phyloP scores from a whole-genome alignment of 2,113 vertebrate genomes.

The Crotophaga sulcirostris region DNA sequence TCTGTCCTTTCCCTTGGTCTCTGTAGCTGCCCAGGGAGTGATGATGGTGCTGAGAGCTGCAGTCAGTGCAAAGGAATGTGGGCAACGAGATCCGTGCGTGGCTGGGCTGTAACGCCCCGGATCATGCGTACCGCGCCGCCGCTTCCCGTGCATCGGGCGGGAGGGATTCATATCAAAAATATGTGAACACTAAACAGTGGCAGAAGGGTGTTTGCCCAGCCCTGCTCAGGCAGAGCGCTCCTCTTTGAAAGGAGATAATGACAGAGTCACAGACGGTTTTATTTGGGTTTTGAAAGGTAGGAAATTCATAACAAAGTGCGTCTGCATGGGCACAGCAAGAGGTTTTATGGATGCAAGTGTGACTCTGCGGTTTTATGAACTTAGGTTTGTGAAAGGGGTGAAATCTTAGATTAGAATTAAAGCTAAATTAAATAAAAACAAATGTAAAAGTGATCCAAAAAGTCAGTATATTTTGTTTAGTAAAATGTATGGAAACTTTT shows the following conservation, averaged over 20 bases:
- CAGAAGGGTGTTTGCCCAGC: neutral
- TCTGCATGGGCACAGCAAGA: accelerated
- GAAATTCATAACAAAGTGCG: accelerated
- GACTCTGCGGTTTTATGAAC: neutral
- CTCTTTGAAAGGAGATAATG: accelerated
- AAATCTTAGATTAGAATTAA: no score
- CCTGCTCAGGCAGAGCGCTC: neutral
- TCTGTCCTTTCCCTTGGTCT: accelerated
- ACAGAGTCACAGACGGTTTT: neutral
- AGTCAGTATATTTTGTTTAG: neutral
- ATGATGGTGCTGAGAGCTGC: neutral
- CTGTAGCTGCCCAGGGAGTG: neutral
- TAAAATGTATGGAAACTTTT: neutral
- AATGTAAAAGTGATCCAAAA: neutral
- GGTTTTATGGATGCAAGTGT: neutral
- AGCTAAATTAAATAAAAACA: neutral
- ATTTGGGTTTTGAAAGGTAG: neutral
- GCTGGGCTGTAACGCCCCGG: neutral
- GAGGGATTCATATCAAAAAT: neutral
- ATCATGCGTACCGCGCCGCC: neutral
- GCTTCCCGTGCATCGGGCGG: neutral
- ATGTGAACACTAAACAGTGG: neutral
- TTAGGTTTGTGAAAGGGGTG: neutral
- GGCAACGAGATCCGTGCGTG: neutral
- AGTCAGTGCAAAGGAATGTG: neutral